phyloP scores from a whole-genome alignment of 2,113 vertebrate genomes.

The Laterallus jamaicensis region DNA sequence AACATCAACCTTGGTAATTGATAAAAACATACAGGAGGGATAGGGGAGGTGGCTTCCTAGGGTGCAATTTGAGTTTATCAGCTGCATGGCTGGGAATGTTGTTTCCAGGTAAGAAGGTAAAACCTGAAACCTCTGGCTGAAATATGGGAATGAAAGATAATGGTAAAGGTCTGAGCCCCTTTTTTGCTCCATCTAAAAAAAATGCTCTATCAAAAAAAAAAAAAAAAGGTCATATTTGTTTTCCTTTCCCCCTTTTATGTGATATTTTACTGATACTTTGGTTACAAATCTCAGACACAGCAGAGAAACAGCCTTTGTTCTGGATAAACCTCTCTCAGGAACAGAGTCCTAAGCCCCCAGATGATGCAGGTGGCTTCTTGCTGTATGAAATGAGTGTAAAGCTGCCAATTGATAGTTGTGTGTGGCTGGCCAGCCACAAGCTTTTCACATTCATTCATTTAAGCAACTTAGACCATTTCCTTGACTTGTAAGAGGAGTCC shows the following conservation, averaged over 20 bases:
- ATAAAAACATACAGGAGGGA: not conserved
- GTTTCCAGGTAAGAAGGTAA: not conserved
- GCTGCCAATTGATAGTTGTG: not conserved
- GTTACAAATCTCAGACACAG: not conserved
- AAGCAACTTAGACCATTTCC: not conserved
- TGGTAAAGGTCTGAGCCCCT: not conserved
- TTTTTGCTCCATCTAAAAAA: fast-evolving
- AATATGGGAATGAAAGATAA: not conserved
- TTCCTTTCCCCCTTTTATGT: not conserved
- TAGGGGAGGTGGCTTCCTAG: not conserved
- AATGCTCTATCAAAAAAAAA: not conserved
- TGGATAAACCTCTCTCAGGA: not conserved
- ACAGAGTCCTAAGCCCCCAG: not conserved
- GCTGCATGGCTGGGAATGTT: not conserved
- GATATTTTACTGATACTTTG: not conserved
- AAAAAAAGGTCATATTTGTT: not conserved
- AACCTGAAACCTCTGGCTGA: not conserved
- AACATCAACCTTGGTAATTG: not conserved
- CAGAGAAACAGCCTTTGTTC: not conserved
- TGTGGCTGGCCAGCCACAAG: not conserved
- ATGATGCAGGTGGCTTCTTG: not conserved
- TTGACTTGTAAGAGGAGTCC: not conserved
- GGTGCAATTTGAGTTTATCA: not conserved
- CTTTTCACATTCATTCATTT: not conserved
- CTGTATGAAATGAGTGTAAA: not conserved